These are phyloP conservation scores for Spheniscus humboldti DNA, from an alignment of 2,797 vertebrate genomes.

Conservation along the genomic window DNA sequence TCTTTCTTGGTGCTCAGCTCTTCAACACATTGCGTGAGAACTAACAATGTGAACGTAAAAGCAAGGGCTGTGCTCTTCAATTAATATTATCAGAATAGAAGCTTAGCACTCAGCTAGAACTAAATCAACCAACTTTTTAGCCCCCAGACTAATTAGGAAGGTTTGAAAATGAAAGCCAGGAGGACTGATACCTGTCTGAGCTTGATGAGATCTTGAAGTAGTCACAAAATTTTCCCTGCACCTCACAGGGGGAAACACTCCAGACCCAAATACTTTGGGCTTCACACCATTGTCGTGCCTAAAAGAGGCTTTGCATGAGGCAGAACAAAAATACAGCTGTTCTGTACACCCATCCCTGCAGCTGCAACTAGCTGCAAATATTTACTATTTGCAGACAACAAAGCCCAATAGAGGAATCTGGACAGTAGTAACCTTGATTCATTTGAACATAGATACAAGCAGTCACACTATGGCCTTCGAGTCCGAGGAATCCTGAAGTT, in stretches of 20 bases:
- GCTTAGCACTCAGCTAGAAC: background rate
- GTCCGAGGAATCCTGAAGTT: background rate
- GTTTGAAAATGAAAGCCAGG: background rate
- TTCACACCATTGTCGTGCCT: background rate
- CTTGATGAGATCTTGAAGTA: background rate
- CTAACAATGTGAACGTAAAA: background rate
- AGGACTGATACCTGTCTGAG: background rate
- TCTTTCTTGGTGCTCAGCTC: background rate
- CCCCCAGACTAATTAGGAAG: background rate
- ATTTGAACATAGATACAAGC: background rate
- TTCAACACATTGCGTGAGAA: fast-evolving
- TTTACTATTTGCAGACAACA: background rate
- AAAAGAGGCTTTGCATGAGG: background rate
- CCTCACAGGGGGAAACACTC: background rate
- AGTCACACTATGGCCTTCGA: background rate
- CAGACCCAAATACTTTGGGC: background rate
- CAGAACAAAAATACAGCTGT: background rate
- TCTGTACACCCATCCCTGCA: background rate
- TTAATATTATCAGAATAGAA: background rate
- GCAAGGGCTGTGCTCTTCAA: background rate
- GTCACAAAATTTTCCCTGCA: background rate
- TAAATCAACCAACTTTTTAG: background rate
- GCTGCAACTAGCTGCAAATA: background rate
- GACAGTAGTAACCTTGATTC: background rate
- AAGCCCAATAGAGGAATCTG: background rate